Conservation (phyloP, 2,888 invertebrate species). For the Lissocephala sabroskyi region DNA sequence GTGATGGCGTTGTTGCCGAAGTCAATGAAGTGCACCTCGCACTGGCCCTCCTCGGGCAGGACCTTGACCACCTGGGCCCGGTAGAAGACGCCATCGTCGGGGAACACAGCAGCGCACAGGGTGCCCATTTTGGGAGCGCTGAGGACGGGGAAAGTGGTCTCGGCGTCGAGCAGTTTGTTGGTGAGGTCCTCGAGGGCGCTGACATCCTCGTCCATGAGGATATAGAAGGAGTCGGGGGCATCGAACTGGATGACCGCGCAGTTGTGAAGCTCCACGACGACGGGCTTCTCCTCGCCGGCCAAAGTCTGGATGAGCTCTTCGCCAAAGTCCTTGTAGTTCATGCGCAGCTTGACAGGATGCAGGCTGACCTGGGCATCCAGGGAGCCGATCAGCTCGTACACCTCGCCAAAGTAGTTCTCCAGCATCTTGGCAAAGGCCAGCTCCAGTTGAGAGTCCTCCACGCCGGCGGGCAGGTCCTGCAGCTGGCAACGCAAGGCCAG, state of each 20-base stretch:
- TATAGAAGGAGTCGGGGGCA: conserved; percentile 82
- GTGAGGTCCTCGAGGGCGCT: conserved; percentile 63
- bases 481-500: conserved; percentile 61
- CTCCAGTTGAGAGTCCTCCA: conserved; percentile 44
- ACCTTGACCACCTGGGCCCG: conserved; percentile 80
- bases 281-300: conserved; percentile 38
- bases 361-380: conserved; percentile 72
- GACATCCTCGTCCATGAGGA: conserved; percentile 76
- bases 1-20: conserved; percentile 78
- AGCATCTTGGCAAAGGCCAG: conserved; percentile 70
- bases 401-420: conserved; percentile 74
- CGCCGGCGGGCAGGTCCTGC: conserved; percentile 41
- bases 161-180: conserved; percentile 65
- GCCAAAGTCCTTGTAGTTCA: conserved; percentile 75
- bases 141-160: conserved; percentile 50
- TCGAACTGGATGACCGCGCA: conserved; percentile 80
- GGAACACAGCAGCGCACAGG: conserved; percentile 84
- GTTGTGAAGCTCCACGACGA: conserved; percentile 73
- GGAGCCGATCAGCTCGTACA: conserved; percentile 77
- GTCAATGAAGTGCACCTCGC: conserved; percentile 83
- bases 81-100: conserved; percentile 90
- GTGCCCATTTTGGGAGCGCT: conserved; percentile 73
- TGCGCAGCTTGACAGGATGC: conserved; percentile 75
- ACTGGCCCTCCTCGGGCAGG: conserved; percentile 82
- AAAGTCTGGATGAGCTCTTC: conserved; percentile 68